Conservation (phyloP, 2,797 vertebrate species). For the Microchirus variegatus region DNA sequence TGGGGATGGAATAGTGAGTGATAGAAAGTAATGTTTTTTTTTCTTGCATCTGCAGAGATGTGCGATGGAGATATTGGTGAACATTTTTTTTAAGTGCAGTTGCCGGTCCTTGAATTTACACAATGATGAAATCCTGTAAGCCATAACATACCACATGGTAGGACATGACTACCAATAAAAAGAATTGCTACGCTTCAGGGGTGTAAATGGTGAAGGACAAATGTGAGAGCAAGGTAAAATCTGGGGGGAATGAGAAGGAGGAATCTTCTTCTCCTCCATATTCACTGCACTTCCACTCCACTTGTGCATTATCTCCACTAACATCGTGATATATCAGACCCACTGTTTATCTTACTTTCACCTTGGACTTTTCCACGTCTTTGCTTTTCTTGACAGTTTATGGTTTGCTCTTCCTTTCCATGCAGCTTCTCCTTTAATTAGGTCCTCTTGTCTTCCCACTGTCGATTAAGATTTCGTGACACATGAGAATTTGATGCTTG, state of each 20-base stretch:
- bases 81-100: too few relatives aligned
- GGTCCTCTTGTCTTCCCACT: neutral
- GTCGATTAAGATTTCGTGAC: neutral
- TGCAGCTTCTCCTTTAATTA: neutral
- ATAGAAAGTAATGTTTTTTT: slow-evolving; percentile 14
- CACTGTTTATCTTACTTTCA: neutral
- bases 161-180: slow-evolving; percentile 16
- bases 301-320: too few relatives aligned
- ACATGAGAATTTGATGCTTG: neutral
- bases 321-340: too few relatives aligned
- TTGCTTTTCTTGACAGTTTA: neutral
- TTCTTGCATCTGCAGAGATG: slow-evolving; percentile 11
- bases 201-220: slow-evolving; percentile 13
- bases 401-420: neutral
- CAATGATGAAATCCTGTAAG: too few relatives aligned
- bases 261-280: too few relatives aligned
- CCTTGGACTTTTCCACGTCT: neutral
- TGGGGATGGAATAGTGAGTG: slow-evolving; percentile 18
- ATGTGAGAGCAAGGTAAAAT: neutral
- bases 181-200: neutral
- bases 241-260: too few relatives aligned
- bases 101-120: too few relatives aligned
- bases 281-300: too few relatives aligned
- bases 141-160: neutral
- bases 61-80: too few relatives aligned